Percentiles rank a stretch among this genome's conserved stretches.
Evolutionary conservation across 2,797 vertebrate genomes (phyloP).

Genomic region (Ctenopoma kingsleyae): DNA sequence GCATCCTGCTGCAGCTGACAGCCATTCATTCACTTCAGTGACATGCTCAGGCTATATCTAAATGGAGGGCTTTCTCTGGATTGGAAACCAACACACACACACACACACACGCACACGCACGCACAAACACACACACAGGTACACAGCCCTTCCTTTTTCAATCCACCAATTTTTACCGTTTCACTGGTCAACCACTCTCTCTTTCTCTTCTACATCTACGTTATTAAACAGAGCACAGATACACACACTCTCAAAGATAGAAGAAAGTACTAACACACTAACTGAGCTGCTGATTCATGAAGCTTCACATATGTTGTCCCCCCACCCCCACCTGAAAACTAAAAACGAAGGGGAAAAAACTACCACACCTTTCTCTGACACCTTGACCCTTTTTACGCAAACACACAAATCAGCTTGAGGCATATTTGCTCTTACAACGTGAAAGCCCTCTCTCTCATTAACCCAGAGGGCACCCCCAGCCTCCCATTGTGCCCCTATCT

Average conservation of each 20-base stretch:
- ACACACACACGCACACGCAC: background rate
- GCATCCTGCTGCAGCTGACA: conserved; percentile 72
- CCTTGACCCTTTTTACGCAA: conserved; percentile 56
- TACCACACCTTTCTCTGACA: conserved; percentile 62
- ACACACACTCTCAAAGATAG: conserved; percentile 2
- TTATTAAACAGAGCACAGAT: conserved; percentile 15
- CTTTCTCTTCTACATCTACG: conserved; percentile 9
- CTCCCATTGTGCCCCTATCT: conserved; percentile 82
- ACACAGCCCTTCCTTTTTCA: conserved; percentile 15
- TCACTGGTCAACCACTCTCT: conserved; percentile 3
- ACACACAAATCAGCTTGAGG: conserved; percentile 50
- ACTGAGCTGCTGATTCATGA: background rate
- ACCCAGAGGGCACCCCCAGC: conserved; percentile 74
- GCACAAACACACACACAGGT: conserved; percentile 5
- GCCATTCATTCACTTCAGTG: conserved; percentile 72
- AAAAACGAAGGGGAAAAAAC: conserved; percentile 23
- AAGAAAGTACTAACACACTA: conserved; percentile 1
- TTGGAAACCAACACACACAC: conserved; percentile 31
- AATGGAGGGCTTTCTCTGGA: conserved; percentile 71
- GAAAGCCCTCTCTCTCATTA: conserved; percentile 81
- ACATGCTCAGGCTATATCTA: conserved; percentile 71
- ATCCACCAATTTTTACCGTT: conserved; percentile 9
- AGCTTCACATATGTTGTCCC: conserved; percentile 36
- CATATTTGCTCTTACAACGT: conserved; percentile 74
- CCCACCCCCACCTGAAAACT: background rate